Conservation (phyloP, 2,113 vertebrate genomes). For the Ivindomyrus marchei region DNA sequence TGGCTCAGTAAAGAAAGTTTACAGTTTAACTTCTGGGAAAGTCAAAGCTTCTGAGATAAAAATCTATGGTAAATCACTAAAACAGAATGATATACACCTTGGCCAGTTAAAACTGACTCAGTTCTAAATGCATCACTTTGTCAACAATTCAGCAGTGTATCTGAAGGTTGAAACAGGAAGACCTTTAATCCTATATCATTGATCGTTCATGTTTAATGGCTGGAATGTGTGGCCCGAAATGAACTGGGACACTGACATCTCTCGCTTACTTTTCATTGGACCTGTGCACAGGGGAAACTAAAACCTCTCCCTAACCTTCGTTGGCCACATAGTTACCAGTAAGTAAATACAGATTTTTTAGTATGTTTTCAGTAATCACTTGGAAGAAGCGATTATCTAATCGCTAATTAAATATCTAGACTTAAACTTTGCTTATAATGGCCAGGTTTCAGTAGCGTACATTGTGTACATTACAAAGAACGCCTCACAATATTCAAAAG, state of each 20-base stretch:
- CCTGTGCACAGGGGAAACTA: not conserved
- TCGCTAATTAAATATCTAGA: not conserved
- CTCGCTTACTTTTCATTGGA: not conserved
- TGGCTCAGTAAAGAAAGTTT: not conserved
- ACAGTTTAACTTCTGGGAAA: not conserved
- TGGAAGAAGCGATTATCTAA: not conserved
- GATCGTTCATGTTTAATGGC: not conserved
- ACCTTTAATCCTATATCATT: not conserved
- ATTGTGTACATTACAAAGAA: not conserved
- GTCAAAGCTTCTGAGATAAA: not conserved
- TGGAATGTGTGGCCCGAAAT: not conserved
- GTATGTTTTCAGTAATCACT: not conserved
- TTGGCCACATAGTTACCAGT: not conserved
- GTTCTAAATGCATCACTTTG: not conserved
- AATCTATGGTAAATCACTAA: not conserved
- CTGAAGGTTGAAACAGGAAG: not conserved
- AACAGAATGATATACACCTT: not conserved
- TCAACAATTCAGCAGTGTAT: not conserved
- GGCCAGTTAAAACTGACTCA: not conserved
- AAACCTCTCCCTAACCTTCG: slow-evolving; percentile 3
- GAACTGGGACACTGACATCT: not conserved
- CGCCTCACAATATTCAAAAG: not conserved
- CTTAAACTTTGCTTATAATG: not conserved
- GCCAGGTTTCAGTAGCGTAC: not conserved
- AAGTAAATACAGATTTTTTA: not conserved